Conservation (phyloP, 2,797 vertebrate species). For the Syngnathus rostellatus region DNA sequence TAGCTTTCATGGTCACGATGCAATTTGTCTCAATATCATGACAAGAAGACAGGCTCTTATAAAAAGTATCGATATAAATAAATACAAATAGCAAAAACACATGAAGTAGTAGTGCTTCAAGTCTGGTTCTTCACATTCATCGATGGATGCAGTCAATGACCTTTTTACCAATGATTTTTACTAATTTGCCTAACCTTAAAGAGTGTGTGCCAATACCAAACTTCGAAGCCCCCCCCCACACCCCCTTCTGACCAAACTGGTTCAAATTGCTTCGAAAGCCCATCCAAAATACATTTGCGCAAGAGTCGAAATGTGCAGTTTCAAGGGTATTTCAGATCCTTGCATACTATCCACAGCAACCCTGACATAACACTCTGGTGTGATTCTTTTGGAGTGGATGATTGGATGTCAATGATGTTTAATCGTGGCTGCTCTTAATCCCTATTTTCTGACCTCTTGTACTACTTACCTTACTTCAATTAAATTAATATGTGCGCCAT, state of each 20-base stretch:
- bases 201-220: constrained; percentile 3
- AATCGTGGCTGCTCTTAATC: constrained; percentile 37
- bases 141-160: neutral
- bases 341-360: constrained; percentile 32
- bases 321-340: constrained; percentile 36
- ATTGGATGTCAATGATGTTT: constrained; percentile 32
- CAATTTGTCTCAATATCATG: constrained; percentile 72
- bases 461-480: constrained; percentile 44
- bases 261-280: constrained; percentile 27
- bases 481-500: constrained; percentile 26
- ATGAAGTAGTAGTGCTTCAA: constrained; percentile 18
- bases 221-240: constrained; percentile 7
- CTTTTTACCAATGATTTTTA: constrained; percentile 42
- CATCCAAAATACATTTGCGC: constrained; percentile 38
- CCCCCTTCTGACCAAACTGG: constrained; percentile 22
- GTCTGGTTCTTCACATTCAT: too few relatives aligned
- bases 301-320: constrained; percentile 20
- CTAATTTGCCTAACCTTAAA: constrained; percentile 53
- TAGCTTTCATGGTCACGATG: constrained; percentile 57
- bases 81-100: constrained; percentile 37
- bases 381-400: constrained; percentile 22
- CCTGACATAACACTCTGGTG: constrained; percentile 21
- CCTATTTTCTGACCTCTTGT: constrained; percentile 23
- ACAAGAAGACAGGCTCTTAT: constrained; percentile 47
- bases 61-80: constrained; percentile 48